Conservation (phyloP, 1,140 invertebrate species). For the Listronotus oregonensis region DNA sequence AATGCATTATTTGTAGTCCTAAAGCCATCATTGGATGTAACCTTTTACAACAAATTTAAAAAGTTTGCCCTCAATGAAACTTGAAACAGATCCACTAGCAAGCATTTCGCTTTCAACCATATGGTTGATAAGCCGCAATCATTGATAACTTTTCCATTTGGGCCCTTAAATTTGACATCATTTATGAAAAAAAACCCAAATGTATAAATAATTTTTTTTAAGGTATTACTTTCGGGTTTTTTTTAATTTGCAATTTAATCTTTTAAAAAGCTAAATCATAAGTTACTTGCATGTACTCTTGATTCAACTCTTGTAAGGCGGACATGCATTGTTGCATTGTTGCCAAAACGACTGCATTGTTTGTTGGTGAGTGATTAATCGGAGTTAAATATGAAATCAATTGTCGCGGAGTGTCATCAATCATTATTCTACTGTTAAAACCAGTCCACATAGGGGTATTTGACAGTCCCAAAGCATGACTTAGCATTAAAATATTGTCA, state of each 20-base stretch:
- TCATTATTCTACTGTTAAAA: constrained; percentile 40
- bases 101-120: constrained; percentile 55
- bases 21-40: constrained; percentile 56
- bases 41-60: constrained; percentile 52
- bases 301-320: constrained; percentile 43
- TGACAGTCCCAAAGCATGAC: constrained; percentile 34
- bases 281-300: constrained; percentile 50
- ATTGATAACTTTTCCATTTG: constrained; percentile 57
- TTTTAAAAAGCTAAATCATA: constrained; percentile 38
- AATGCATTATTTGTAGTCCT: constrained; percentile 56
- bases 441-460: constrained; percentile 44
- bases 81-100: constrained; percentile 42
- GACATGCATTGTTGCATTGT: constrained; percentile 48
- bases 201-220: constrained; percentile 58
- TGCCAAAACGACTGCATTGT: constrained; percentile 45
- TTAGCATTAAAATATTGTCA: constrained; percentile 33
- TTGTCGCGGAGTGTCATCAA: constrained; percentile 37
- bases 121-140: constrained; percentile 56
- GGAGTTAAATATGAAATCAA: constrained; percentile 41
- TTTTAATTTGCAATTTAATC: constrained; percentile 55
- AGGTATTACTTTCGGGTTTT: constrained; percentile 46
- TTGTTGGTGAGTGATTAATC: constrained; percentile 51
- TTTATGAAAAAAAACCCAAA: constrained; percentile 58
- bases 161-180: constrained; percentile 60
- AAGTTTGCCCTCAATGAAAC: constrained; percentile 53